Evolutionary conservation across 2,113 vertebrate species (phyloP).

Genomic region (Tamias sibiricus): DNA sequence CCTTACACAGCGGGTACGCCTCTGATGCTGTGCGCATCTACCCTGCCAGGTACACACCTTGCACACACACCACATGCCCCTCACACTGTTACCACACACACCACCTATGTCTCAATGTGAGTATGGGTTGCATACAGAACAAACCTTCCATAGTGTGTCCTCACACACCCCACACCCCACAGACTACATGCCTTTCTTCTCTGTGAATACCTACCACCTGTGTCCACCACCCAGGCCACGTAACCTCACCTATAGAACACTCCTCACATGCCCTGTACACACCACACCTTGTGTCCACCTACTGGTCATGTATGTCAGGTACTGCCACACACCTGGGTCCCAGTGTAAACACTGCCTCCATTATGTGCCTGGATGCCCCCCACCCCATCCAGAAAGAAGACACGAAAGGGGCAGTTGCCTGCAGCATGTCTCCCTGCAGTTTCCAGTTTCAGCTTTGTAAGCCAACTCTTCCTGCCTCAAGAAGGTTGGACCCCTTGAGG

Average conservation of each 20-base stretch:
- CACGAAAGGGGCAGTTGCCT: not conserved
- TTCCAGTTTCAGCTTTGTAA: not conserved
- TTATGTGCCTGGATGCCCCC: not conserved
- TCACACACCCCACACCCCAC: too few relatives aligned
- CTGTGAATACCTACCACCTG: not conserved
- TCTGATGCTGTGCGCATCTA: too few relatives aligned
- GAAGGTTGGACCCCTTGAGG: not conserved
- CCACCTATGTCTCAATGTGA: rapidly evolving
- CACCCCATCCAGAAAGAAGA: not conserved
- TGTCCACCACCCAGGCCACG: too few relatives aligned
- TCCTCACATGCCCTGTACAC: not conserved
- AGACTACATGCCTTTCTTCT: not conserved
- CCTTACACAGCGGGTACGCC: rapidly evolving
- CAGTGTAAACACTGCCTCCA: not conserved
- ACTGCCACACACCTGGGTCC: not conserved
- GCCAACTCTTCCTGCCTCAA: not conserved
- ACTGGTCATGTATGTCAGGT: not conserved
- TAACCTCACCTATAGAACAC: not conserved
- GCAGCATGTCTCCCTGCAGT: not conserved
- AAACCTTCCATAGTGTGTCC: rapidly evolving
- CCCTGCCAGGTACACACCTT: not conserved
- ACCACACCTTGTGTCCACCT: not conserved
- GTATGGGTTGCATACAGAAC: not conserved
- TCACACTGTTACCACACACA: not conserved
- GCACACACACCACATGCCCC: too few relatives aligned